These are phyloP conservation scores for Drosophila kohkoa DNA, from an alignment of 1,140 invertebrate genomes.

Conservation along the genomic window DNA sequence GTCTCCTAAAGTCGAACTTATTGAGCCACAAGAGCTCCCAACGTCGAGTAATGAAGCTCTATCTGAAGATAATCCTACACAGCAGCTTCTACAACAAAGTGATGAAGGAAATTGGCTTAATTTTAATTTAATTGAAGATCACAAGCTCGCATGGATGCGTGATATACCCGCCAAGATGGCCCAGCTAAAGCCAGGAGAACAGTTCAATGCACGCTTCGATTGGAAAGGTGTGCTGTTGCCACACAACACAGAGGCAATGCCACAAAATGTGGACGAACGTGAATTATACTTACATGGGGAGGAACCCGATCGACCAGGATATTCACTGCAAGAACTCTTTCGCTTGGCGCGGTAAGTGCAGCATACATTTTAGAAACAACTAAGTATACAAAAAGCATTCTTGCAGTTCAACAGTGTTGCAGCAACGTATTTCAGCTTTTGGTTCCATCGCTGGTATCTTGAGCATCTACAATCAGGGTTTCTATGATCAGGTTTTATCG, in stretches of 20 bases:
- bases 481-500: conserved; percentile 89
- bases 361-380: not conserved
- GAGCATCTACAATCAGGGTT: conserved; percentile 89
- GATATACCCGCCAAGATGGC: conserved; percentile 86
- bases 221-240: conserved; percentile 89
- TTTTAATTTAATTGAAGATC: conserved; percentile 92
- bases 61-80: conserved; percentile 80
- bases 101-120: conserved; percentile 91
- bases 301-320: conserved; percentile 95
- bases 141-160: conserved; percentile 95
- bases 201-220: conserved; percentile 91
- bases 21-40: conserved; percentile 7
- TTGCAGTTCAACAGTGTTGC: conserved; percentile 88
- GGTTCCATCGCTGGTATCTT: conserved; percentile 92
- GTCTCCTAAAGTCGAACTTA: conserved; percentile 6
- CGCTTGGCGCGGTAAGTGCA: conserved; percentile 86
- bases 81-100: conserved; percentile 87
- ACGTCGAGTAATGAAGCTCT: conserved; percentile 34
- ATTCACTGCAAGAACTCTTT: conserved; percentile 94
- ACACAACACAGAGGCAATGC: conserved; percentile 84
- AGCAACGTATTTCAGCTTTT: conserved; percentile 93
- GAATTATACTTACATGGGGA: conserved; percentile 96
- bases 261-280: conserved; percentile 87
- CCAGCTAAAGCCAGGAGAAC: conserved; percentile 85
- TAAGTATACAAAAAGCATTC: not conserved